Conservation (phyloP, 2,888 invertebrate species). For the Notodonta ziczac region DNA sequence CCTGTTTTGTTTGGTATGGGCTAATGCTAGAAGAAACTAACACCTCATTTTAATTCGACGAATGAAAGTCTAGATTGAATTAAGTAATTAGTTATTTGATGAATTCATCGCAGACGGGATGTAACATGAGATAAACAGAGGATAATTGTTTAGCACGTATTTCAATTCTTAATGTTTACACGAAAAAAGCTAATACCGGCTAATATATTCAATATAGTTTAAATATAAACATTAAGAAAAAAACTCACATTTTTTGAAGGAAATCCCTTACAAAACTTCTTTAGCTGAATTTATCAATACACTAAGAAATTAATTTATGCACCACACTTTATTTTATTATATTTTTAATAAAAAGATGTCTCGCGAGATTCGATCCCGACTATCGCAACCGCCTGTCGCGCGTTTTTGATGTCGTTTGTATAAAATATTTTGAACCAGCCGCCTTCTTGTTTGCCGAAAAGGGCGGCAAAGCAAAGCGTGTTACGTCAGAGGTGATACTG, state of each 20-base stretch:
- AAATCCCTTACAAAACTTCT: slow-evolving; percentile 16
- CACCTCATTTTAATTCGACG: too few relatives aligned
- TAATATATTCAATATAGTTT: too few relatives aligned
- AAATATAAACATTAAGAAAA: too few relatives aligned
- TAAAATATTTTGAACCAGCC: slow-evolving; percentile 72
- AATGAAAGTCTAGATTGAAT: too few relatives aligned
- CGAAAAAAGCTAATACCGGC: too few relatives aligned
- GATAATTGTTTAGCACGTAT: too few relatives aligned
- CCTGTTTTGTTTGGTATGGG: too few relatives aligned
- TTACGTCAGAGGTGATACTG: not conserved
- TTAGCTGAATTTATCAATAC: slow-evolving; percentile 1
- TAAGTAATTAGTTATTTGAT: too few relatives aligned
- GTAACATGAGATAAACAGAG: too few relatives aligned
- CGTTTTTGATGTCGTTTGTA: slow-evolving; percentile 77
- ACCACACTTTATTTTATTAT: slow-evolving; percentile 20
- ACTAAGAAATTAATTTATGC: slow-evolving; percentile 13
- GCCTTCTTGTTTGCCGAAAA: slow-evolving; percentile 46
- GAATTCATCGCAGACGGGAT: too few relatives aligned
- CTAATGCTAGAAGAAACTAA: too few relatives aligned
- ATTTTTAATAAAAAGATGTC: not conserved
- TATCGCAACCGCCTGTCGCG: slow-evolving; percentile 61
- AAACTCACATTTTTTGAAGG: slow-evolving; percentile 4
- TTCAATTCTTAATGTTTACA: too few relatives aligned
- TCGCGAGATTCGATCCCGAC: slow-evolving; percentile 16
- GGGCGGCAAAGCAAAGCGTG: slow-evolving; percentile 31